Base-by-base conservation (phyloP, 1,140 invertebrate genomes). In the Phthorimaea operculella region DNA sequence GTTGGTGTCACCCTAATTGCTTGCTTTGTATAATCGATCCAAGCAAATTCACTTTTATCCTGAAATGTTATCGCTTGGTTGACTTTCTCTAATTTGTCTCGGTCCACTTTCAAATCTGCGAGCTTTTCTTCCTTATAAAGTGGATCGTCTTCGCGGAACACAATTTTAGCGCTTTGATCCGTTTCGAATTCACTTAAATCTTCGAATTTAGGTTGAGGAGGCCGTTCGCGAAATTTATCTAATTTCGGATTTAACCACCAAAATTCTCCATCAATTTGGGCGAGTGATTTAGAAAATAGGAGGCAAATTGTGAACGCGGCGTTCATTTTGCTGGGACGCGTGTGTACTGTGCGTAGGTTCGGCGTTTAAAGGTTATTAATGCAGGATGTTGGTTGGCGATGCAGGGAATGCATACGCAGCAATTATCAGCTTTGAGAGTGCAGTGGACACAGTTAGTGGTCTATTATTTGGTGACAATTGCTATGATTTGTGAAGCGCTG, bases 231-330 rank as follows among this genome's bases (percentile, higher is more conserved):
- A 18, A 76, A 55, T 44, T 75, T 60, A 9, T 68, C 55, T 11
- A 82, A 50, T 49, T 80, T 73, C 51, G 72, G 62, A 50, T 80
- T 68, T 10, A 83, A 52, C 81, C 81, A 83, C 81, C 81, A 84
- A 63, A 84, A 84, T 62, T 77, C 74, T 14, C 82, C 82, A 58
- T 79, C 72, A 18, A 82, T 54, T 63, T 85, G 81, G 34, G 70
- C 58, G 14, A 64, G 62, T 50, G 54, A 59, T 60, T 70, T 60
- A 39, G 65, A 56, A 18, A 70, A 34, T 47, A 66, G 52, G 52
- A 71, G 52, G 17, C 21, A 59, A 57, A 75, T 54, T 9, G 64
- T 52, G 39, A 63, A 34, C 55, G 57, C 57, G 7, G 59, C 47
- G 14, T 67, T 55, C 75, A 79, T 78, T 62, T 59, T 67, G 17